Evolutionary conservation across 2,797 vertebrate genomes (phyloP), one percentile per base, ranked within the genome.

Genomic region (Emys orbicularis): DNA sequence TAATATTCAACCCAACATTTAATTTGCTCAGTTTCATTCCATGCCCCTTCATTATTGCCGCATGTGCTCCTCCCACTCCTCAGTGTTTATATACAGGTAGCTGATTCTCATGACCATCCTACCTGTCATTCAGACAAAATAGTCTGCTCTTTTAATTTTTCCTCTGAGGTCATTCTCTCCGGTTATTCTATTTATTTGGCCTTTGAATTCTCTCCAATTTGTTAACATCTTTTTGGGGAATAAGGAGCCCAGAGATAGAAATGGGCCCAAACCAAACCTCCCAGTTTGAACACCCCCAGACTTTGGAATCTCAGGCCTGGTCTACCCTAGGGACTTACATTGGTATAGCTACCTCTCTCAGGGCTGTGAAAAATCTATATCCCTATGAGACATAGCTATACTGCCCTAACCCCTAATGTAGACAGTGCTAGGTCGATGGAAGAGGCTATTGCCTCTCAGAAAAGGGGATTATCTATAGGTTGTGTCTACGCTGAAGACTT

Each of bases 161-260:
- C 44, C 25, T 76, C 44, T 76, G 12, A 27, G 15, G 12, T 76
- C 34, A 68, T 76, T 76, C 74, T 8, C 44, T 16, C 25, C 0
- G 0, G 12, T 68, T 89, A 27, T 79, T 94, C 81, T 84, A 19
- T n/a, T 72, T 83, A n/a, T 68, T 25, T 88, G 8, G 68, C 52
- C 41, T 29, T 47, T 87, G 47, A 85, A 49, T 7, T 88, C 93
- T 86, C 61, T 81, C 76, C 44, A 76, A 29, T 44, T 76, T 76
- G 41, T 76, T 76, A 84, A 21, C 12, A 10, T 0, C 0, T 80
- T 54, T 84, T 81, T 49, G 65, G 29, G 29, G 8, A 68, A 37
- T 37, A 86, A 34, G 6, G 80, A 90, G 49, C 34, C 74, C 50
- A 49, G 10, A 6, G 34, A 61, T 2, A 0, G 41, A 92, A 19